Percentiles rank a stretch among this genome's conserved stretches.
These are phyloP conservation scores for Loris lydekkerianus DNA, from an alignment of 2,797 vertebrate species.

Conservation along the genomic window DNA sequence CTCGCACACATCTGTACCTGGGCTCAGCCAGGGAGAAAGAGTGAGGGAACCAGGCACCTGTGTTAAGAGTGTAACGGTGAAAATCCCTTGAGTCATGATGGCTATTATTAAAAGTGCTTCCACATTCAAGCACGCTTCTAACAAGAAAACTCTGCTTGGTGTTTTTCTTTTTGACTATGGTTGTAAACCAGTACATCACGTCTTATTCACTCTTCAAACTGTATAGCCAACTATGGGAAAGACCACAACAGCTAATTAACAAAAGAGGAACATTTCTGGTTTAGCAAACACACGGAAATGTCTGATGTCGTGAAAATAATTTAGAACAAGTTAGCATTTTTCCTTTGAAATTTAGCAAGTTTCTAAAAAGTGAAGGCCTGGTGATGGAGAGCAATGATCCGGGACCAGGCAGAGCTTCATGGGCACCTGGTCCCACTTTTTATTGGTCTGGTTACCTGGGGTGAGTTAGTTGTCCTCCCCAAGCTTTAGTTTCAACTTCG, in stretches of 20 bases:
- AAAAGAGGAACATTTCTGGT: not conserved
- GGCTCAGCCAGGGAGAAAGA: not conserved
- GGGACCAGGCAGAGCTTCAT: not conserved
- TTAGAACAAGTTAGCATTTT: not conserved
- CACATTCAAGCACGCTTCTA: not conserved
- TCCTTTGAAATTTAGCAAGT: not conserved
- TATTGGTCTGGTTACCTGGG: not conserved
- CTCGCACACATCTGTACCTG: not conserved
- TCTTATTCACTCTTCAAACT: not conserved
- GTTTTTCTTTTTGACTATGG: not conserved
- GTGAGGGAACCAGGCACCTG: not conserved
- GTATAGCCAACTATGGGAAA: not conserved
- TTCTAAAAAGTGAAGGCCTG: not conserved
- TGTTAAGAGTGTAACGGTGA: not conserved
- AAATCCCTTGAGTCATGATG: not conserved
- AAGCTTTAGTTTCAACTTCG: conserved; percentile 12
- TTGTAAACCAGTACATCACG: not conserved
- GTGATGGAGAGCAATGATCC: not conserved
- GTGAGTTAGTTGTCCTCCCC: not conserved
- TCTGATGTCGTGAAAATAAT: not conserved
- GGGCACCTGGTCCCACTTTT: too few species aligned
- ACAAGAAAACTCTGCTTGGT: not conserved
- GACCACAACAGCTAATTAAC: not conserved
- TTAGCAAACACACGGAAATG: not conserved
- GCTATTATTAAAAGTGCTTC: conserved; percentile 59